These are phyloP conservation scores for Ricordea florida DNA, from an alignment of 92 coral and sea anemone genomes.

Conservation along the genomic window DNA sequence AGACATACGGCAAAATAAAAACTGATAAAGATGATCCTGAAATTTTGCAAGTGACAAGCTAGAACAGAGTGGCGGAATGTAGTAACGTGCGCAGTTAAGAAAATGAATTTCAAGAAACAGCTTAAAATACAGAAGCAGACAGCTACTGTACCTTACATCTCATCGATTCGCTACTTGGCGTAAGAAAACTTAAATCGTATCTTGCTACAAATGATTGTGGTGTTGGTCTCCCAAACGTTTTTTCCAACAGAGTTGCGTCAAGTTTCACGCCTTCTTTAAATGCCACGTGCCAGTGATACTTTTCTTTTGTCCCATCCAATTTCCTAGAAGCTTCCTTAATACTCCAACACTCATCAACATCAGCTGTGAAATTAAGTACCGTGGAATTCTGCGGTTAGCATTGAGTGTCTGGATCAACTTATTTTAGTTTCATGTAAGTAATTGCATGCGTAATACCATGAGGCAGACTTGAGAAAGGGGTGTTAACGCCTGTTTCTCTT, in stretches of 20 bases:
- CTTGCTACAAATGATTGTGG: slow-evolving; percentile 5
- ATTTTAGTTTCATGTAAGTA: not conserved
- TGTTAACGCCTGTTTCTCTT: not conserved
- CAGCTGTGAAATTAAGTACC: not conserved
- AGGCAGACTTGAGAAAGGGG: not conserved
- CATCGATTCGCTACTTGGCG: slow-evolving; percentile 15
- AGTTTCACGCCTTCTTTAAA: slow-evolving; percentile 22
- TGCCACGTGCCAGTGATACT: not conserved
- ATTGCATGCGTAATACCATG: not conserved
- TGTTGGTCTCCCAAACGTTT: not conserved
- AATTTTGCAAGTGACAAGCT: too few relatives aligned
- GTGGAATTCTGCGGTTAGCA: too few relatives aligned
- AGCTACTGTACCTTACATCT: slow-evolving; percentile 12
- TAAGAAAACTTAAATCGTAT: slow-evolving; percentile 7
- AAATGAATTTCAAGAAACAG: too few relatives aligned
- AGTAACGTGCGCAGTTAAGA: too few relatives aligned
- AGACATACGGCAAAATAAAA: too few relatives aligned
- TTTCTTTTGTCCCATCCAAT: not conserved
- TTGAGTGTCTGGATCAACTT: not conserved
- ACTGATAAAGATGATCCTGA: too few relatives aligned
- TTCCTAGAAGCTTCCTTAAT: not conserved
- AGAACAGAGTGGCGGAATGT: too few relatives aligned
- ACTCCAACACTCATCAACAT: not conserved
- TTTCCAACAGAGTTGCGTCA: not conserved
- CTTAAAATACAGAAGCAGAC: too few relatives aligned